Conservation (phyloP, 2,888 invertebrate species). For the Ypsolopha scabrella region DNA sequence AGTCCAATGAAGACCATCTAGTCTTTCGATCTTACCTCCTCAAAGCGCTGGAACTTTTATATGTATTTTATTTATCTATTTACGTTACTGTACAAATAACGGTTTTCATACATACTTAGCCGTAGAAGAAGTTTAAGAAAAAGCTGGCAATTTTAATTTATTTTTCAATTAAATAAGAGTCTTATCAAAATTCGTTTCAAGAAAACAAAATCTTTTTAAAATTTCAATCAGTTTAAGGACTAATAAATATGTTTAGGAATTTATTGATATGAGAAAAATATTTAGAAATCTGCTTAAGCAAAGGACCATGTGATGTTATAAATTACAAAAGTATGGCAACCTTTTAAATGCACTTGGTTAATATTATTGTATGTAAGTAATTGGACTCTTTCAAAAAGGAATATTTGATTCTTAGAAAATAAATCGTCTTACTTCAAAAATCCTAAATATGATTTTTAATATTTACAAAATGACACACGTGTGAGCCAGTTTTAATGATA, state of each 20-base stretch:
- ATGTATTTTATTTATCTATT: neutral
- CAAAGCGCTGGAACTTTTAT: too few species aligned
- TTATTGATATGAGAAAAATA: slow-evolving; percentile 11
- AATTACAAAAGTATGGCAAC: slow-evolving; percentile 19
- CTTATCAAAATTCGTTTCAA: slow-evolving; percentile 1
- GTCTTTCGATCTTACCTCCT: too few species aligned
- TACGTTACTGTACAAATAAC: neutral
- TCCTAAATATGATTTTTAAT: slow-evolving; percentile 4
- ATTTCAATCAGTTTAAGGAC: too few species aligned
- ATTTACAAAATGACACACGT: slow-evolving; percentile 20
- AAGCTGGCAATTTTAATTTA: too few species aligned
- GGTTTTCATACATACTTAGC: too few species aligned
- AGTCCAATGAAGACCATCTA: slow-evolving; percentile 6
- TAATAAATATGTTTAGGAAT: neutral
- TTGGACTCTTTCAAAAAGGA: neutral
- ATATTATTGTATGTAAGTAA: slow-evolving; percentile 4
- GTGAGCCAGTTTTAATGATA: slow-evolving; percentile 12
- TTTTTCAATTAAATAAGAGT: too few species aligned
- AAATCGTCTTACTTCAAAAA: neutral
- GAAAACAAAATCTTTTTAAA: neutral
- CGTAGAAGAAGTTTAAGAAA: too few species aligned
- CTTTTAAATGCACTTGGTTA: slow-evolving; percentile 15
- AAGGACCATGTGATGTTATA: slow-evolving; percentile 6
- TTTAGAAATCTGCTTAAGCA: slow-evolving; percentile 7
- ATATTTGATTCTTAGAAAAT: neutral